phyloP scores from a whole-genome alignment of 2,113 vertebrate genomes.

The Passer domesticus region DNA sequence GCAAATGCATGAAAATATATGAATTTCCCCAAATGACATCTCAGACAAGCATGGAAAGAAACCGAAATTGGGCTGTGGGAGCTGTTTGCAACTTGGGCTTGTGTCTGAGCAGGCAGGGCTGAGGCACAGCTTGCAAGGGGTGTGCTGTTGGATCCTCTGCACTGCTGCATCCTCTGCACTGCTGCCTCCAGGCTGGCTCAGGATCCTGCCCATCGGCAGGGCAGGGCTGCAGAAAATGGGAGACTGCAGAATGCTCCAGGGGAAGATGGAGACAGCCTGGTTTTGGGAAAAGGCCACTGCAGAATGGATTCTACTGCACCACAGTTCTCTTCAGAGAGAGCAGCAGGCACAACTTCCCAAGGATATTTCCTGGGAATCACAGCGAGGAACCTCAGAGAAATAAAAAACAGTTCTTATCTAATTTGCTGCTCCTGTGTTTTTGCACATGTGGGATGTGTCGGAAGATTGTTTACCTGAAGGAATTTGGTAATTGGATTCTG shows the following conservation, averaged over 20 bases:
- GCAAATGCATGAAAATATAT: background rate
- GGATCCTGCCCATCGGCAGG: background rate
- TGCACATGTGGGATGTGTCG: no score
- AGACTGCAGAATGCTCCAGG: background rate
- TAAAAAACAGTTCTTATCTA: no score
- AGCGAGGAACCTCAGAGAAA: no score
- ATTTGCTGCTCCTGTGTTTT: no score
- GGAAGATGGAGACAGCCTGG: accelerated
- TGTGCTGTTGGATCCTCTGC: background rate
- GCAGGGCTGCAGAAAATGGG: background rate
- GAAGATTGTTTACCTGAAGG: no score
- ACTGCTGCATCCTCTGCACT: background rate
- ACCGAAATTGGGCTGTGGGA: background rate
- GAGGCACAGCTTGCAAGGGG: background rate
- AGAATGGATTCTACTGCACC: background rate
- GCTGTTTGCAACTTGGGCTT: background rate
- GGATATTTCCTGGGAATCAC: no score
- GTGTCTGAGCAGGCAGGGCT: background rate
- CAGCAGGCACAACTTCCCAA: no score
- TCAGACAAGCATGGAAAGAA: background rate
- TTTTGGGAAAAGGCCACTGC: background rate
- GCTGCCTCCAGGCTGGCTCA: background rate
- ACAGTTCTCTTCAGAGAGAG: no score
- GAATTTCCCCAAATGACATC: background rate
- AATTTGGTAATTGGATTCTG: no score